phyloP scores from a whole-genome alignment of 2,797 vertebrate genomes.

The Decapterus maruadsi region DNA sequence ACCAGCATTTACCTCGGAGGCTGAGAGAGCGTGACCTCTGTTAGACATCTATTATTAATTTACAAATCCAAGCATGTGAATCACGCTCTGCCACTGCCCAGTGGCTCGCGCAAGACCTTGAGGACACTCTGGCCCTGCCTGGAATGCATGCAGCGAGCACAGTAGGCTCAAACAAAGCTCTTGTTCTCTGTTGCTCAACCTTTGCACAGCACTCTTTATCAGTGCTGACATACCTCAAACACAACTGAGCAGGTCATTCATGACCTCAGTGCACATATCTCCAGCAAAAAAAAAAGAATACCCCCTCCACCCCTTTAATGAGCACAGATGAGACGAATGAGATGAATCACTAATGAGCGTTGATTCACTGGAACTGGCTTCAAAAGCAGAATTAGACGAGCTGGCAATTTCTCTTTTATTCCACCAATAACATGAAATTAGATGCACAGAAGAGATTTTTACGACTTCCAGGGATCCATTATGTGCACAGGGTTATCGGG shows the following conservation, averaged over 20 bases:
- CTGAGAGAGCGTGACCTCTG: conserved; percentile 18
- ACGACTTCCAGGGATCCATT: background rate
- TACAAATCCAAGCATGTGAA: conserved; percentile 5
- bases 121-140: conserved; percentile 57
- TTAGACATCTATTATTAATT: conserved; percentile 36
- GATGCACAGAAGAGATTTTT: conserved; percentile 6
- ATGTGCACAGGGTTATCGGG: conserved; percentile 12
- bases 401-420: conserved; percentile 7
- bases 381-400: conserved; percentile 23
- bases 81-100: conserved; percentile 21
- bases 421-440: conserved; percentile 23
- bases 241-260: conserved; percentile 48
- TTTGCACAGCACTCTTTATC: conserved; percentile 68
- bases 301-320: conserved; percentile 35
- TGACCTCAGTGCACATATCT: conserved; percentile 57
- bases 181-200: conserved; percentile 76
- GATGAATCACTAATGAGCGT: conserved; percentile 18
- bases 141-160: conserved; percentile 43
- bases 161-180: conserved; percentile 53
- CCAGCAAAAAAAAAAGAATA: conserved; percentile 30
- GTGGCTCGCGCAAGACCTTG: conserved; percentile 30
- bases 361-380: conserved; percentile 21
- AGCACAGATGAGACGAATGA: conserved; percentile 38
- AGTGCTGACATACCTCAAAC: conserved; percentile 70
- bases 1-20: conserved; percentile 7